Evolutionary conservation across 2,888 invertebrate species (phyloP), one percentile per base, ranked within the genome.

Genomic region (Anticlea derivata): DNA sequence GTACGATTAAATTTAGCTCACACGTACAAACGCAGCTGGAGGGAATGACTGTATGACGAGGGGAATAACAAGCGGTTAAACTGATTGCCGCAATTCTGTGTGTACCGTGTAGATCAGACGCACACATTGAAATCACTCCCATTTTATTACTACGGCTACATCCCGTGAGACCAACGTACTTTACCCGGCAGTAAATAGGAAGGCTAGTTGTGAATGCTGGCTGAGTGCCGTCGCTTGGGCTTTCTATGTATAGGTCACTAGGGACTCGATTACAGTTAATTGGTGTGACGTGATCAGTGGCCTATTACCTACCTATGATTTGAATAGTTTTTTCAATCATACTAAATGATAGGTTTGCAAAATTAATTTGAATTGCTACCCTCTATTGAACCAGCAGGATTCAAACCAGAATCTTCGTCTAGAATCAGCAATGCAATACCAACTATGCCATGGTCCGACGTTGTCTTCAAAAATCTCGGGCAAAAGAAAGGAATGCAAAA

Each of bases 111-210:
- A 73, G 73, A 73, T 75, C 73, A 67, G 63, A 81, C 80, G 44
- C 85, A 86, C 85, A 87, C 87, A 81, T 68, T 53, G 58, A 57
- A 57, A 63, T 20, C 60, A 75, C 63, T 84, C 85, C 78, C 83
- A 86, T 86, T 86, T 78, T 78, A 80, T 85, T 78, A 86, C 81
- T 82, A 83, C 79, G 76, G 70, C 75, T 66, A 80, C 80, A 81
- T 86, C 89, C 88, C 87, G 84, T 77, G 87, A 78, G 86, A 86
- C 79, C 80, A 77, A 83, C 75, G 86, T 75, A 82, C 84, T 80
- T 74, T 68, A 67, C 65, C 61, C 64, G 68, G 68, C 70, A 70
- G 73, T 72, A 75, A 75, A 70, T 75, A 79, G 80, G 79, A 82
- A 83, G 76, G 68, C 68, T 79, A 66, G 72, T 78, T 80, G 75